Evolutionary conservation across 2,113 vertebrate genomes (phyloP).

Genomic region (Aleadryas rufinucha): DNA sequence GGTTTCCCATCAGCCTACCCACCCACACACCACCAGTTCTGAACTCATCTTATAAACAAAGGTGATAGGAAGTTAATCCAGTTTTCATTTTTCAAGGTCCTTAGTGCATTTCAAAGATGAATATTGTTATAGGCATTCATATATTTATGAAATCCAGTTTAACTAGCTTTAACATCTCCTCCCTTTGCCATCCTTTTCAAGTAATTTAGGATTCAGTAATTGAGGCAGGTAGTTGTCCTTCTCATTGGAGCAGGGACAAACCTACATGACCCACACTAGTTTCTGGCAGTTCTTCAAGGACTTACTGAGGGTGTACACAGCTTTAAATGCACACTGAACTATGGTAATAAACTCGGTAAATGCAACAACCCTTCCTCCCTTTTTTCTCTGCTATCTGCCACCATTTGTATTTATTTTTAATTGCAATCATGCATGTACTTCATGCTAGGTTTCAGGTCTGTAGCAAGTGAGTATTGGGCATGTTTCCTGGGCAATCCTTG

Average conservation of each 20-base stretch:
- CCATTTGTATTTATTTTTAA: not conserved
- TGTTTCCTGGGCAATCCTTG: not conserved
- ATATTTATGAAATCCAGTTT: not conserved
- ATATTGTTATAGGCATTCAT: not conserved
- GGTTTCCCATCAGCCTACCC: not conserved
- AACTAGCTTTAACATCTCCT: not conserved
- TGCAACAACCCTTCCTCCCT: not conserved
- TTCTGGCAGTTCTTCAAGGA: not conserved
- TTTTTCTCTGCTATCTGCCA: not conserved
- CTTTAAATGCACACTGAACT: not conserved
- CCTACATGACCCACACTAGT: not conserved
- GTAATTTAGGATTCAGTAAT: not conserved
- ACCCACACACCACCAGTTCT: not conserved
- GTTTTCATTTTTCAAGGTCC: not conserved
- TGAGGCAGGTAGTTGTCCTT: not conserved
- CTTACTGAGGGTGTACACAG: not conserved
- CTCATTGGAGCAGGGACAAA: not conserved
- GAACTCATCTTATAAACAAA: not conserved
- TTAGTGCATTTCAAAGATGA: not conserved
- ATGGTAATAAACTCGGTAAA: not conserved
- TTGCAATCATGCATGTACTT: not conserved
- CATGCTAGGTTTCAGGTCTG: not conserved
- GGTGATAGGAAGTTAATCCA: not conserved
- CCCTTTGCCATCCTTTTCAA: not conserved
- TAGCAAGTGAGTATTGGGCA: not conserved